A percentile compares a stretch with the other conserved stretches of the same genome.
Conservation (phyloP, 2,888 invertebrate genomes). For the Amphipyra tragopoginis region DNA sequence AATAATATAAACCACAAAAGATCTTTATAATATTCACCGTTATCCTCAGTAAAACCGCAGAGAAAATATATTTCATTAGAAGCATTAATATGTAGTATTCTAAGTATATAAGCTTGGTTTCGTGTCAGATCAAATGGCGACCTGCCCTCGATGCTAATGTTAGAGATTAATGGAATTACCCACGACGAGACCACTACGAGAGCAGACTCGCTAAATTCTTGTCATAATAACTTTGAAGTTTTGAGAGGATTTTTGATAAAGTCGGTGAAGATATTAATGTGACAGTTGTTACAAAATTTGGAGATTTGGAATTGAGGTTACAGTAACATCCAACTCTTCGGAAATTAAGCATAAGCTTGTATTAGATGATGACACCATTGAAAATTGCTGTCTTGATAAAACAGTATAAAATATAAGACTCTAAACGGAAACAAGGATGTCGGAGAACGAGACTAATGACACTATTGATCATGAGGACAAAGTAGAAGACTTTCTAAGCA, state of each 20-base stretch:
- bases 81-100: constrained; percentile 75
- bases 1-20: constrained; percentile 55
- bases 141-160: constrained; percentile 83
- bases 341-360: background rate
- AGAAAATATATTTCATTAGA: constrained; percentile 75
- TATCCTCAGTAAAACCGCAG: constrained; percentile 63
- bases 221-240: constrained; percentile 69
- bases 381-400: background rate
- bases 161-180: constrained; percentile 83
- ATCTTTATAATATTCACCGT: constrained; percentile 62
- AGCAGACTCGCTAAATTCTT: constrained; percentile 71
- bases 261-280: constrained; percentile 37
- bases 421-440: no score
- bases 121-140: constrained; percentile 78
- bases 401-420: no score
- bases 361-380: background rate
- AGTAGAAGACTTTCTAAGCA: background rate
- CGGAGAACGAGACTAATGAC: background rate
- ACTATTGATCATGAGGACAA: background rate
- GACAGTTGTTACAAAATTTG: constrained; percentile 27
- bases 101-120: constrained; percentile 70
- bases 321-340: no score
- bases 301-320: background rate
- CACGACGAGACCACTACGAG: constrained; percentile 66
- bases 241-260: constrained; percentile 50